Percentiles rank a stretch among this genome's conserved stretches.
Conservation (phyloP, 2,113 vertebrate species). For the Pontoporia blainvillei region DNA sequence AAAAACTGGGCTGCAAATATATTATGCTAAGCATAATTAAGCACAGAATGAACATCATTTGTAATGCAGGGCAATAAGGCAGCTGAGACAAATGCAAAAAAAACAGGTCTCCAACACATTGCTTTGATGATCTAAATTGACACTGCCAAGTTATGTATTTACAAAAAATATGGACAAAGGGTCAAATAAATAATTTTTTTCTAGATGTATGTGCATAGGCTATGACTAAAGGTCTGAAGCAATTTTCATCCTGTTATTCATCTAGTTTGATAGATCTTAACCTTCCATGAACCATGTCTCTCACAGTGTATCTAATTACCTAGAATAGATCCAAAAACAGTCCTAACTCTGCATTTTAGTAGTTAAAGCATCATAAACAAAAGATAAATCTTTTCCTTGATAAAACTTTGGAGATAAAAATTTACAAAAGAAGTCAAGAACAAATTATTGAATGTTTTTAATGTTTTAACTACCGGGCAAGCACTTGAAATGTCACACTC, state of each 20-base stretch:
- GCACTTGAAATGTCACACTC: background rate
- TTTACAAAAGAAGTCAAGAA: background rate
- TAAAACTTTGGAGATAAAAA: background rate
- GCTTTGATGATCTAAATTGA: constrained; percentile 50
- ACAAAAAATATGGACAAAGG: constrained; percentile 61
- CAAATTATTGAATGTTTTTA: background rate
- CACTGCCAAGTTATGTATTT: constrained; percentile 69
- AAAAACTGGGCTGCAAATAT: constrained; percentile 70
- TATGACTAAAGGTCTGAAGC: background rate
- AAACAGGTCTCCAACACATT: background rate
- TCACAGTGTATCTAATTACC: constrained; percentile 25
- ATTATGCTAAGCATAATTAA: constrained; percentile 77
- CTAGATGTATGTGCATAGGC: background rate
- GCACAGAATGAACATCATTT: constrained; percentile 75
- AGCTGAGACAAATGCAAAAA: constrained; percentile 61
- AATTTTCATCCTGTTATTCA: background rate
- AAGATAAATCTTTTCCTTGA: background rate
- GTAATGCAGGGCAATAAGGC: constrained; percentile 70
- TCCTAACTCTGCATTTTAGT: background rate
- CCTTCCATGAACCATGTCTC: background rate
- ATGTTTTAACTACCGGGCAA: background rate
- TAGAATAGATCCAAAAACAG: background rate
- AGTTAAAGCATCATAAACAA: background rate
- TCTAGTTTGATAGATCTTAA: constrained; percentile 30
- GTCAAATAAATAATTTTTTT: constrained; percentile 64